Evolutionary conservation across 1,140 invertebrate genomes (phyloP).

Genomic region (Drosophila tani): DNA sequence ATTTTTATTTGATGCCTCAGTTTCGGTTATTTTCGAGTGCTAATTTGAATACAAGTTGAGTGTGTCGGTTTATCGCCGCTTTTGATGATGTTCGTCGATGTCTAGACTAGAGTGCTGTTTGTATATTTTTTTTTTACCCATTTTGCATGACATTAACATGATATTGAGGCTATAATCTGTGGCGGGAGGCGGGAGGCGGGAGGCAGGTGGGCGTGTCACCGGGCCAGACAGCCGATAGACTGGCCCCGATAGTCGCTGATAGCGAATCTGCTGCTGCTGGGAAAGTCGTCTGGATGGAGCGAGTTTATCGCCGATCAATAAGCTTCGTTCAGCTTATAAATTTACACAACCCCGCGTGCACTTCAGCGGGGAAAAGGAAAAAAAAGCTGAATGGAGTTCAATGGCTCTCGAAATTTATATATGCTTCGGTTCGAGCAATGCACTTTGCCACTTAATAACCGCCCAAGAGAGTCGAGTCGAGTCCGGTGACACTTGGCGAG

Average conservation of each 20-base stretch:
- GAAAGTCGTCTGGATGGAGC: slow-evolving; percentile 28
- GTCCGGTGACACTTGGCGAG: slow-evolving; percentile 18
- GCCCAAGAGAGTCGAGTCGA: slow-evolving; percentile 15
- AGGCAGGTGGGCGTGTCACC: slow-evolving; percentile 41
- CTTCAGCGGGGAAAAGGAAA: background rate
- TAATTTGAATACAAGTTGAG: slow-evolving; percentile 61
- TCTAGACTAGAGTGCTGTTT: slow-evolving; percentile 49
- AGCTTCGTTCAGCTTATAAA: slow-evolving; percentile 42
- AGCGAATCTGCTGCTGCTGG: slow-evolving; percentile 18
- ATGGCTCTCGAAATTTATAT: slow-evolving; percentile 60
- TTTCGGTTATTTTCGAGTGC: slow-evolving; percentile 43
- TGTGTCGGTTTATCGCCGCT: slow-evolving; percentile 44
- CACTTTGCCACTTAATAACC: slow-evolving; percentile 69
- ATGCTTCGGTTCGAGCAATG: slow-evolving; percentile 57
- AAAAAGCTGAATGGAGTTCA: slow-evolving; percentile 53
- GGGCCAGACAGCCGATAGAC: slow-evolving; percentile 61
- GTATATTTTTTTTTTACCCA: slow-evolving; percentile 13
- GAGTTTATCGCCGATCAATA: slow-evolving; percentile 46
- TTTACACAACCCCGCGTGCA: slow-evolving; percentile 49
- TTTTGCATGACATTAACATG: slow-evolving; percentile 65
- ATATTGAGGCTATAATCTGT: slow-evolving; percentile 47
- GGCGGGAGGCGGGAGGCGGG: background rate
- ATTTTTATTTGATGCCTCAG: slow-evolving; percentile 33
- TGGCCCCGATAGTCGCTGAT: slow-evolving; percentile 36
- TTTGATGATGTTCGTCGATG: slow-evolving; percentile 32